phyloP scores from a whole-genome alignment of 1,140 invertebrate genomes.

The Plectrocnemia conspersa region DNA sequence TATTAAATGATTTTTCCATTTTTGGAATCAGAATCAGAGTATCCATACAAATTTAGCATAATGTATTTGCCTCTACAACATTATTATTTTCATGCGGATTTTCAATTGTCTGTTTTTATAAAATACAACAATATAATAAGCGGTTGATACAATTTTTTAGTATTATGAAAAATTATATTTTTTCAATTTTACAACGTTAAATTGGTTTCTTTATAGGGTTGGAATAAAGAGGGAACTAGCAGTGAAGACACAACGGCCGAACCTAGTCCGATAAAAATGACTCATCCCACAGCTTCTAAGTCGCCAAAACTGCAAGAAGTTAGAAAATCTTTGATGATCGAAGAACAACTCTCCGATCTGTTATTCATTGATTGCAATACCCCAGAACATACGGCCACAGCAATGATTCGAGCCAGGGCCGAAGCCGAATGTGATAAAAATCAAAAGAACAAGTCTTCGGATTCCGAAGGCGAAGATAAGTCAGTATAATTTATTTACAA shows the following conservation, averaged over 20 bases:
- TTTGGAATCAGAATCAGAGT: no score
- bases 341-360: slow-evolving; percentile 59
- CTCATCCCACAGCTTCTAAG: slow-evolving; percentile 44
- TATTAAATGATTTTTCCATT: no score
- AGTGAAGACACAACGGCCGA: slow-evolving; percentile 52
- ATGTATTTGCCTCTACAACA: no score
- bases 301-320: slow-evolving; percentile 38
- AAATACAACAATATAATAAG: no score
- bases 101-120: no score
- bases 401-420: not conserved
- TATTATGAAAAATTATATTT: no score
- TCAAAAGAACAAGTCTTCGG: slow-evolving; percentile 33
- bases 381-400: slow-evolving; percentile 47
- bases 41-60: no score
- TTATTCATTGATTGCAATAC: slow-evolving; percentile 62
- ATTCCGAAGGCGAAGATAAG: slow-evolving; percentile 23
- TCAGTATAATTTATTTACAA: slow-evolving; percentile 1
- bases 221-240: slow-evolving; percentile 28
- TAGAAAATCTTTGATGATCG: slow-evolving; percentile 56
- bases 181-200: no score
- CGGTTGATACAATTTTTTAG: no score
- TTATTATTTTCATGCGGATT: no score
- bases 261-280: slow-evolving; percentile 54
- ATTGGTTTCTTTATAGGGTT: slow-evolving; percentile 23
- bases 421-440: slow-evolving; percentile 17